A percentile compares a stretch with the other conserved stretches of the same genome.
Conservation (phyloP, 2,113 vertebrate genomes). For the Leptodactylus fuscus region DNA sequence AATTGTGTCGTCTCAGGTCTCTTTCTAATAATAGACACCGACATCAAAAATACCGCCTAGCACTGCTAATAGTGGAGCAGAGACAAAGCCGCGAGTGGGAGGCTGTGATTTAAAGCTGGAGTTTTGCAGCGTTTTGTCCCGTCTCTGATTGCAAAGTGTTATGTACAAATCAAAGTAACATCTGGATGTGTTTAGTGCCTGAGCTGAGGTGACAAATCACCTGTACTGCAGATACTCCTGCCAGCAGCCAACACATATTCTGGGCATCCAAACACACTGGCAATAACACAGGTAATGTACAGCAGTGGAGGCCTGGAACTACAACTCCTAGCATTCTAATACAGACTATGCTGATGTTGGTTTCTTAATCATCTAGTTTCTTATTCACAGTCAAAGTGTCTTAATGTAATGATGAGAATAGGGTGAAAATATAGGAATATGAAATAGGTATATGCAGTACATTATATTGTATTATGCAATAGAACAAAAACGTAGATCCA, state of each 20-base stretch:
- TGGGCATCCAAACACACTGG: background rate
- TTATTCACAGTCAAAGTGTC: no score
- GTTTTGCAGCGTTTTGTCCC: constrained; percentile 37
- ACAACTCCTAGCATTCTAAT: background rate
- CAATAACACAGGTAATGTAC: background rate
- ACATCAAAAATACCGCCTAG: background rate
- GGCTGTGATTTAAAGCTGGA: constrained; percentile 39
- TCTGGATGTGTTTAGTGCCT: constrained; percentile 51
- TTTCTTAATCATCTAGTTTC: no score
- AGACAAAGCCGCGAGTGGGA: background rate
- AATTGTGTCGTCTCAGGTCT: background rate
- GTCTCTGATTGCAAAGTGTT: constrained; percentile 20
- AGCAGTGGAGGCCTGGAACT: background rate
- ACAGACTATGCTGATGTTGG: no score
- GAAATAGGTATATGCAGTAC: no score
- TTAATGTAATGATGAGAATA: background rate
- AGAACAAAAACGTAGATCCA: no score
- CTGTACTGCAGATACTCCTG: constrained; percentile 27
- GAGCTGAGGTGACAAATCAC: constrained; percentile 49
- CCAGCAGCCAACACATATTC: background rate
- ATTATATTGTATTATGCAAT: no score
- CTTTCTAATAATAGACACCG: background rate
- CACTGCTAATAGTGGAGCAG: background rate
- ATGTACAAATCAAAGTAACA: constrained; percentile 54
- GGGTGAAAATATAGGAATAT: background rate